A percentile compares a stretch with the other conserved stretches of the same genome.
Conservation (phyloP, 2,888 invertebrate genomes). For the Branchipolynoe longqiensis region DNA sequence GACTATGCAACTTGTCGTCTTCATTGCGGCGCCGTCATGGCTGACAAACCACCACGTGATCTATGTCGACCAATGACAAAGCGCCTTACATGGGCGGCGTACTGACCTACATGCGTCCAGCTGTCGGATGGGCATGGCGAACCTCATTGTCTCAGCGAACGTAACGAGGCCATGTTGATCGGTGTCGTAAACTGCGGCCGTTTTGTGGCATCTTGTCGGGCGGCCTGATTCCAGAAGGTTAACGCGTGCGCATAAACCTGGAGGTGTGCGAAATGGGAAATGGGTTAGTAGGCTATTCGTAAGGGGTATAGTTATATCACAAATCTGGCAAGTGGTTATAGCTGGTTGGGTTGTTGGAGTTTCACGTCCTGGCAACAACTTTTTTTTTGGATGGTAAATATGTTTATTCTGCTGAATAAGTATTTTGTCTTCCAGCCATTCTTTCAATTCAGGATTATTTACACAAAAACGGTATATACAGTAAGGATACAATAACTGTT, state of each 20-base stretch:
- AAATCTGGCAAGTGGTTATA: too few species aligned
- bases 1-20: too few species aligned
- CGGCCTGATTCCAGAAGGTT: background rate
- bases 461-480: too few species aligned
- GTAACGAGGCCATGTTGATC: background rate
- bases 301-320: too few species aligned
- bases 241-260: slow-evolving; percentile 6
- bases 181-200: slow-evolving; percentile 38
- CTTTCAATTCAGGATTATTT: too few species aligned
- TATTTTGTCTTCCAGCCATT: too few species aligned
- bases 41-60: background rate
- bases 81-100: background rate
- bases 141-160: slow-evolving; percentile 15
- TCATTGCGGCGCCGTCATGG: background rate
- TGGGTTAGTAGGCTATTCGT: background rate
- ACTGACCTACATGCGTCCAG: slow-evolving; percentile 53
- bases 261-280: background rate
- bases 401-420: too few species aligned
- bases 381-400: too few species aligned
- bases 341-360: too few species aligned
- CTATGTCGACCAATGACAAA: too few species aligned
- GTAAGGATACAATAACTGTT: too few species aligned
- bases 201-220: slow-evolving; percentile 19
- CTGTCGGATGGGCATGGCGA: slow-evolving; percentile 25
- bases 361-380: too few species aligned